phyloP scores from a whole-genome alignment of 1,140 invertebrate genomes.

The Spodoptera frugiperda region DNA sequence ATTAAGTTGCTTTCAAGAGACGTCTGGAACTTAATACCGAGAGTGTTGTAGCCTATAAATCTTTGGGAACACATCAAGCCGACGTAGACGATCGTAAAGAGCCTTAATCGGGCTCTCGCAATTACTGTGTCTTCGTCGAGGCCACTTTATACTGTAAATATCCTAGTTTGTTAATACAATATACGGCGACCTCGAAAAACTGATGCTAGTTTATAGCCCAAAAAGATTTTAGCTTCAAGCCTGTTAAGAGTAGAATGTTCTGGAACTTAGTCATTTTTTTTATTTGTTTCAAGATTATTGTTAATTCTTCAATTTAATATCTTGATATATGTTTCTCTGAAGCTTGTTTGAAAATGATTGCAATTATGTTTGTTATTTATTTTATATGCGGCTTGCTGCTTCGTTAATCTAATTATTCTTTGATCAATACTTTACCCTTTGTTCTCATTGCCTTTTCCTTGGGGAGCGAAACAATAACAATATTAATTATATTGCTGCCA shows the following conservation, averaged over 20 bases:
- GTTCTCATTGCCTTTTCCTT: not conserved
- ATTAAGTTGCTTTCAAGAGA: conserved; percentile 45
- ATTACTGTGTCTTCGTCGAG: conserved; percentile 56
- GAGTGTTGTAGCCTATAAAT: conserved; percentile 57
- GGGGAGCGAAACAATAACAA: conserved; percentile 15
- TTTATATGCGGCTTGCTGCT: too few relatives aligned
- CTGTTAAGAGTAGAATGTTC: conserved; percentile 10
- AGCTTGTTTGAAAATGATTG: too few relatives aligned
- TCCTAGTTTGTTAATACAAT: conserved; percentile 49
- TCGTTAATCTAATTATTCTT: too few relatives aligned
- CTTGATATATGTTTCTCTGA: too few relatives aligned
- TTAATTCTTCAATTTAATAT: too few relatives aligned
- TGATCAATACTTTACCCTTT: not conserved
- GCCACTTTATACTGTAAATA: conserved; percentile 47
- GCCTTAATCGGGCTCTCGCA: conserved; percentile 57
- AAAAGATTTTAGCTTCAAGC: conserved; percentile 31
- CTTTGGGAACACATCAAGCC: conserved; percentile 51
- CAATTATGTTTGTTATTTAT: too few relatives aligned
- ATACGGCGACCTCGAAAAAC: conserved; percentile 30
- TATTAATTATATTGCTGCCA: conserved; percentile 12
- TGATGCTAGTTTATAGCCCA: conserved; percentile 37
- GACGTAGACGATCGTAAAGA: conserved; percentile 52
- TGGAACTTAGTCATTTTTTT: too few relatives aligned
- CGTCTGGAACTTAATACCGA: conserved; percentile 52
- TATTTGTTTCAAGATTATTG: too few relatives aligned